Evolutionary conservation across 2,888 invertebrate genomes (phyloP).

Genomic region (Morpho deidamia): DNA sequence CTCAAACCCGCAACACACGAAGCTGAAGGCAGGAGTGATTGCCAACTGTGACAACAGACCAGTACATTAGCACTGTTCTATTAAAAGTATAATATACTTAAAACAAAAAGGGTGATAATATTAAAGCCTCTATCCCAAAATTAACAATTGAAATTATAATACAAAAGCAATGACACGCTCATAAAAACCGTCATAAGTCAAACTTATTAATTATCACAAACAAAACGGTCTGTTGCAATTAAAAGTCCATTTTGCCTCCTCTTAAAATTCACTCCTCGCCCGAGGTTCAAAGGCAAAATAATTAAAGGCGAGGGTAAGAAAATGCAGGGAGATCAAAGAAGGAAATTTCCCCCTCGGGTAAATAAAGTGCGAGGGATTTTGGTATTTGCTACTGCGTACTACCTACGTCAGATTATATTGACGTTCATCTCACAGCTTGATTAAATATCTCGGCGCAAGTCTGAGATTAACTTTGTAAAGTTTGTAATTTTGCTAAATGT

Average conservation of each 20-base stretch:
- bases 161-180: neutral
- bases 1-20: too few species aligned
- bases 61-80: too few species aligned
- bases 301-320: slow-evolving; percentile 71
- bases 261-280: slow-evolving; percentile 71
- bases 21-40: too few species aligned
- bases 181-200: slow-evolving; percentile 18
- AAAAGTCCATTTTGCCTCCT: slow-evolving; percentile 72
- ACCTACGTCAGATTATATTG: slow-evolving; percentile 17
- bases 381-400: slow-evolving; percentile 33
- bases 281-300: slow-evolving; percentile 71
- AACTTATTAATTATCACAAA: slow-evolving; percentile 70
- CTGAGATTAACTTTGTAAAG: slow-evolving; percentile 9
- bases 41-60: too few species aligned
- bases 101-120: too few species aligned
- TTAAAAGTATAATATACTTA: too few species aligned
- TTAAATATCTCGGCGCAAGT: slow-evolving; percentile 18
- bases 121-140: neutral
- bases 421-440: slow-evolving; percentile 18
- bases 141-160: neutral
- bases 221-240: slow-evolving; percentile 65
- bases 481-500: slow-evolving; percentile 3
- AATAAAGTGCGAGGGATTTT: slow-evolving; percentile 58
- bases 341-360: slow-evolving; percentile 54
- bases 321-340: slow-evolving; percentile 69